These are phyloP conservation scores for Silurus glanis DNA, from an alignment of 2,113 vertebrate genomes.

Conservation along the genomic window DNA sequence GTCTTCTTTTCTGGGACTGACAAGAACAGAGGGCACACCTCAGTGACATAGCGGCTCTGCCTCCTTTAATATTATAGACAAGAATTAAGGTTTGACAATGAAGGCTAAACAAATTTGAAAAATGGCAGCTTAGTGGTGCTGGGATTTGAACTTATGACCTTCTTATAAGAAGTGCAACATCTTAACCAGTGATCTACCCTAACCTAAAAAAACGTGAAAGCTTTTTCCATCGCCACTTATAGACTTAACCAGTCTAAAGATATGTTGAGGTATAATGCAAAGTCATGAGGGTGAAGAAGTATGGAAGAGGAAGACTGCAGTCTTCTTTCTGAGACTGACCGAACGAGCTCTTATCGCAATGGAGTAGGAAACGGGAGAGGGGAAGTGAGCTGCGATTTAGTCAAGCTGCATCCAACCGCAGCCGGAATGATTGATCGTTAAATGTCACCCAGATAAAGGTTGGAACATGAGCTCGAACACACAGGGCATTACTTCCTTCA, in stretches of 20 bases:
- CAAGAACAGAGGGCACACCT: not conserved
- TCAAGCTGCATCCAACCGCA: conserved; percentile 37
- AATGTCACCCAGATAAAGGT: conserved; percentile 48
- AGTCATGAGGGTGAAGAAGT: not conserved
- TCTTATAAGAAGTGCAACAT: too few species aligned
- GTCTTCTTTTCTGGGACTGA: not conserved
- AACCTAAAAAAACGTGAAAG: not conserved
- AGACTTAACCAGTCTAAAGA: not conserved
- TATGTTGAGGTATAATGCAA: not conserved
- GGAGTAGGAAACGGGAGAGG: conserved; percentile 5
- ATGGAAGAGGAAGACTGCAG: not conserved
- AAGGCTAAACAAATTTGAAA: not conserved
- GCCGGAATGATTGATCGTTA: conserved; percentile 45
- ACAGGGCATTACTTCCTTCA: conserved; percentile 50
- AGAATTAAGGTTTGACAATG: not conserved
- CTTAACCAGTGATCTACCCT: too few species aligned
- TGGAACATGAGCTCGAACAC: conserved; percentile 44
- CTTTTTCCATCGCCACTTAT: not conserved
- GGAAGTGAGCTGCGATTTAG: conserved; percentile 38
- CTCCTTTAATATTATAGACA: not conserved
- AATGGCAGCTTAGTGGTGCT: too few species aligned
- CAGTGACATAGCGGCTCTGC: too few species aligned
- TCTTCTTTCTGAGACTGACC: not conserved
- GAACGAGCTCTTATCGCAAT: not conserved
- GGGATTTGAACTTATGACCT: too few species aligned